A percentile compares a stretch with the other conserved stretches of the same genome.
These are phyloP conservation scores for Bicyclus anynana DNA, from an alignment of 1,140 invertebrate genomes.

Conservation along the genomic window DNA sequence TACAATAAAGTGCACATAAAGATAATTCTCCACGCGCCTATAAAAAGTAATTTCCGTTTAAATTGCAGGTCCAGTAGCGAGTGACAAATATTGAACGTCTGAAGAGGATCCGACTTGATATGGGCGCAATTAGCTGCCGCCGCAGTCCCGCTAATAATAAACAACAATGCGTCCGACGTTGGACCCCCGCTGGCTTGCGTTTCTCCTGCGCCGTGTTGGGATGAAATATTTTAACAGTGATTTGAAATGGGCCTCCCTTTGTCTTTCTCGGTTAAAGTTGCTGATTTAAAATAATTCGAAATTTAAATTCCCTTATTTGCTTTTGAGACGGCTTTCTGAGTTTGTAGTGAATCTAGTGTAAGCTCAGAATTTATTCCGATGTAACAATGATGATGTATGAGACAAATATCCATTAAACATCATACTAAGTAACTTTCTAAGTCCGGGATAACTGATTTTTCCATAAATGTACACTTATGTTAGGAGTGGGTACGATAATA, in stretches of 20 bases:
- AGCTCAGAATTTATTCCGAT: too few relatives aligned
- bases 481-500: too few relatives aligned
- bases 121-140: constrained; percentile 19
- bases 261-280: not conserved
- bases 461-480: too few relatives aligned
- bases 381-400: too few relatives aligned
- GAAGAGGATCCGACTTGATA: constrained; percentile 20
- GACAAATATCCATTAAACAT: too few relatives aligned
- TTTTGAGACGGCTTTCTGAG: too few relatives aligned
- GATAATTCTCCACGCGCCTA: not conserved
- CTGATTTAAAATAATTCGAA: not conserved
- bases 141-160: constrained; percentile 17
- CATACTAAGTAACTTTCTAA: too few relatives aligned
- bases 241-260: constrained; percentile 1
- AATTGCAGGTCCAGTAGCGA: constrained; percentile 4
- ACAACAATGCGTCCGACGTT: constrained; percentile 18
- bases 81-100: constrained; percentile 21
- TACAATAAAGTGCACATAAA: not conserved
- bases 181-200: constrained; percentile 15
- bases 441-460: too few relatives aligned
- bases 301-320: not conserved
- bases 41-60: constrained; percentile 8
- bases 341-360: too few relatives aligned
- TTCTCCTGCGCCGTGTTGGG: constrained; percentile 10
- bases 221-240: constrained; percentile 18